A percentile compares a stretch with the other conserved stretches of the same genome.
Evolutionary conservation across 2,113 vertebrate genomes (phyloP).

Genomic region (Mastomys coucha): DNA sequence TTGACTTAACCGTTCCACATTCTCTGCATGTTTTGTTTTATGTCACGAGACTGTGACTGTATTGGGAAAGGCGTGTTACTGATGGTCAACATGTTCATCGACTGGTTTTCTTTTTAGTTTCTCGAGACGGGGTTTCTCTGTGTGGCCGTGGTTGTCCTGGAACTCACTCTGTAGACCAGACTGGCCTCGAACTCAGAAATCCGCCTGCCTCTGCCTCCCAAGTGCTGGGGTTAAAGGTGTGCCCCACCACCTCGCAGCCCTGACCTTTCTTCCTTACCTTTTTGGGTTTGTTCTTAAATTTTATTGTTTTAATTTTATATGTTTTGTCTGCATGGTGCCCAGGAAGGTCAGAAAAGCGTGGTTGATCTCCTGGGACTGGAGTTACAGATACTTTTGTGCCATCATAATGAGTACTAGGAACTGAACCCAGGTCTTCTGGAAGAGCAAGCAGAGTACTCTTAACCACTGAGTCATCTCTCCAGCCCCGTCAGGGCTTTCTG

Average conservation of each 20-base stretch:
- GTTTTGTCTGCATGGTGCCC: neutral
- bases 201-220: neutral
- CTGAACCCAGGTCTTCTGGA: neutral
- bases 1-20: neutral
- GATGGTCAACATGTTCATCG: neutral
- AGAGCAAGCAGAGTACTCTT: neutral
- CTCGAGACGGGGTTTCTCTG: neutral
- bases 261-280: neutral
- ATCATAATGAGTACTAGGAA: neutral
- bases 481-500: neutral
- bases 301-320: neutral
- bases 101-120: neutral
- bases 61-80: neutral
- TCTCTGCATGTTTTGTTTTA: neutral
- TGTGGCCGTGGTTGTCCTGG: neutral
- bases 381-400: neutral
- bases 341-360: neutral
- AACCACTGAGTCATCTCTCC: neutral
- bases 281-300: neutral
- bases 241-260: accelerated
- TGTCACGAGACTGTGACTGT: neutral
- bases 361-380: neutral
- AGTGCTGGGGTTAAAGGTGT: neutral
- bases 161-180: neutral
- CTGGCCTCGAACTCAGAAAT: too few relatives aligned